Evolutionary conservation across 2,113 vertebrate genomes (phyloP), one percentile per base, ranked within the genome.

Genomic region (Charina bottae): DNA sequence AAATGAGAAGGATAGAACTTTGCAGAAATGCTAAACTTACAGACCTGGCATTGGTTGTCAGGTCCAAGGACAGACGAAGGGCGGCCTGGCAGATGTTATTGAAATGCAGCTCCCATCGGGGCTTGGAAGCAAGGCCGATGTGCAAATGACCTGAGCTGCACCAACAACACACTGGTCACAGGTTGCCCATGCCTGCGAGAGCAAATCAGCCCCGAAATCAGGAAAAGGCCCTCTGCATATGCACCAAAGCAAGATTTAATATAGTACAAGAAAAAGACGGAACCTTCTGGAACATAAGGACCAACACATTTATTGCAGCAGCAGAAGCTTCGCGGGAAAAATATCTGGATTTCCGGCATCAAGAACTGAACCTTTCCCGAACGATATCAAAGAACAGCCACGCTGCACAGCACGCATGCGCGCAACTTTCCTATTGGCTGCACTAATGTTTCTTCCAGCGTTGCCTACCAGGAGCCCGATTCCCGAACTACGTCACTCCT

Each of bases 311-410:
- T 42, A 4, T 21, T 60, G 68, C 8, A 37, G 33, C 33, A 1
- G 8, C 7, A 28, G 26, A n/a, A 72, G 54, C 24, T 46, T 46
- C 53, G 23, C 8, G 13, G 13, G 11, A 55, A 87, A 6, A 11
- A 21, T 4, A 42, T 28, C 6, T 5, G 49, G 7, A 21, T 24
- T 46, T 72, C 42, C 84, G 42, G 17, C 26, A 46, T 53, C 56
- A 6, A 46, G 2, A 53, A 28, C 7, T 0, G 2, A 1, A 0
- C 15, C 11, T 64, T 26, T 13, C 3, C n/a, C 17, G 24, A 58
- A 3, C 4, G 26, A n/a, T 3, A 46, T 8, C 24, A 53, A n/a
- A 54, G 26, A 17, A 17, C 83, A 6, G 12, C n/a, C 7, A 86
- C 56, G 13, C 3, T 28, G 19, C 1, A 19, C 12, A 42, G 21